Evolutionary conservation across 2,113 vertebrate genomes (phyloP), one percentile per base, ranked within the genome.

Genomic region (Corythornis vintsioides): DNA sequence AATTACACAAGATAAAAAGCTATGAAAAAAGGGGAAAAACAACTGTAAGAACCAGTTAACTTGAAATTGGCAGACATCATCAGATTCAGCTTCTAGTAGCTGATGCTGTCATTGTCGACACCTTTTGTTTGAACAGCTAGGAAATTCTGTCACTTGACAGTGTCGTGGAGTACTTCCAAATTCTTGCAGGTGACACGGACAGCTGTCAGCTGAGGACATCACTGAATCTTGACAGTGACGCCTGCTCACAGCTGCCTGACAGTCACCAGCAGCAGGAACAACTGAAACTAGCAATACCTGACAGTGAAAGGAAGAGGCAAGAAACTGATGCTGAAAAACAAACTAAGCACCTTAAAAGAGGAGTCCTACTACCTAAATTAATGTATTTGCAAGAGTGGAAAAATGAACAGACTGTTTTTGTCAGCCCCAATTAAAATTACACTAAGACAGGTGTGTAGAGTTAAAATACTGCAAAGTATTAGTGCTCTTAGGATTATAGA

Each of bases 141-240:
- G 96, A 59, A 97, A 98, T 80, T 95, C 97, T 25, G 96, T 97
- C 94, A 97, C 98, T 95, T 99, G 99, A 99, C 99, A 98, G 94
- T 99, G 99, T 93, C 90, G 94, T 2, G 98, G 97, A 95, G 97
- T 89, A 31, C 97, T 99, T 53, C 98, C 99, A 38, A 98, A 98
- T 93, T 97, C 99, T 81, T 99, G 99, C 97, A 98, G 96, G 97
- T 99, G 99, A 99, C 98, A 98, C 5, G 98, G 98, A 9, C 97
- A 96, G 73, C 93, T 83, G 72, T 97, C 77, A 72, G 97, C 88
- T 88, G 97, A 97, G 87, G 85, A 92, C 2, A 73, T 99, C 93
- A 98, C 96, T 95, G 99, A 99, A 90, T 98, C 98, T 90, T 99
- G 99, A 98, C 99, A 99, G 97, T 99, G 99, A 98, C 98, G 98